These are phyloP conservation scores for Drosophila cardini DNA, from an alignment of 1,140 invertebrate species.

Conservation along the genomic window DNA sequence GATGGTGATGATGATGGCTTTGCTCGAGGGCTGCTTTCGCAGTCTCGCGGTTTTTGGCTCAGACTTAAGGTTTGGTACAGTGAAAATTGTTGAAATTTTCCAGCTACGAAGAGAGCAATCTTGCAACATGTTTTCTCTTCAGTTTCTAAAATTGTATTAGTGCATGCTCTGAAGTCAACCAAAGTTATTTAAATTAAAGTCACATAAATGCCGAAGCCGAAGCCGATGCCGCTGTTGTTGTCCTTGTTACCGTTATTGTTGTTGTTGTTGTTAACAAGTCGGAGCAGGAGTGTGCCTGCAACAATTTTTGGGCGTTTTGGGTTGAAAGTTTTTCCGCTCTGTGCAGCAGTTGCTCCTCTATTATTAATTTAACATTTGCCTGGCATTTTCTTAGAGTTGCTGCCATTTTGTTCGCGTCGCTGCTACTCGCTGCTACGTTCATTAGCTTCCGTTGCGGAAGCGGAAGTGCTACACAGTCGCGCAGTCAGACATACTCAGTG, in stretches of 20 bases:
- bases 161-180: slow-evolving; percentile 41
- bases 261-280: slow-evolving; percentile 18
- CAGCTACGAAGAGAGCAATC: slow-evolving; percentile 31
- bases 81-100: slow-evolving; percentile 43
- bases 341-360: slow-evolving; percentile 37
- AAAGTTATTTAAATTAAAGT: slow-evolving; percentile 67
- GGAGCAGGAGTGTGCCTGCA: slow-evolving; percentile 3
- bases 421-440: slow-evolving; percentile 55
- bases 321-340: slow-evolving; percentile 45
- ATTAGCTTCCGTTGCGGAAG: slow-evolving; percentile 70
- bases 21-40: slow-evolving; percentile 15
- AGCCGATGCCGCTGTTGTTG: slow-evolving; percentile 24
- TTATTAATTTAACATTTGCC: slow-evolving; percentile 68
- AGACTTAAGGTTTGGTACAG: slow-evolving; percentile 30
- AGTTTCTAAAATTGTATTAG: slow-evolving; percentile 48
- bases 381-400: slow-evolving; percentile 55
- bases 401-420: slow-evolving; percentile 47
- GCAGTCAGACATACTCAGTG: slow-evolving; percentile 66
- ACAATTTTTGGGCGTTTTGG: slow-evolving; percentile 34
- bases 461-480: slow-evolving; percentile 69
- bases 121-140: slow-evolving; percentile 39
- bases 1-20: background rate
- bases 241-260: background rate
- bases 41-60: slow-evolving; percentile 35
- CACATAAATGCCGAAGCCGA: slow-evolving; percentile 49